Evolutionary conservation across 2,888 invertebrate genomes (phyloP), one percentile per base, ranked within the genome.

Genomic region (Cyclophora punctaria): DNA sequence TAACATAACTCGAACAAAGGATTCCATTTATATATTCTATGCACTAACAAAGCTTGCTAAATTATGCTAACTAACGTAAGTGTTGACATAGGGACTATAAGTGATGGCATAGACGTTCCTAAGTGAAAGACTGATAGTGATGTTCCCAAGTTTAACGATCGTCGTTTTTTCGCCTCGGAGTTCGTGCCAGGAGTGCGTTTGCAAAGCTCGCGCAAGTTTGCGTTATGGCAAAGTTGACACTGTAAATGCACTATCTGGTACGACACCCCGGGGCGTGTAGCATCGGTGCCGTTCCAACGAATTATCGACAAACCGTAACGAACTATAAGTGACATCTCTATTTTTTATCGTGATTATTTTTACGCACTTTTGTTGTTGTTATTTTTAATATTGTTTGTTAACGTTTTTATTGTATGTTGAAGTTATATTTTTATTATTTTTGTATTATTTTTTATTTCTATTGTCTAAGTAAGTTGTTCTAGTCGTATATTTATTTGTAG

Each of bases 181-280:
- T 94, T 92, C 96, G 96, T 97, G 95, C 96, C 97, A 97, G 97
- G 94, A 93, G 96, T 96, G 98, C 95, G 96, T 97, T 96, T 97
- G 96, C 97, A 97, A 90, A 90, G 89, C 87, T 83, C 87, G 77
- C 75, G 73, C 84, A 78, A 79, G 73, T 82, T 88, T 84, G 84
- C 84, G 77, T 80, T 81, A 71, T 71, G 64, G 85, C 87, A 86
- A 84, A 82, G 75, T 83, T 87, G 84, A 91, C 90, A 91, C 93
- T 98, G 98, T 98, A 98, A 98, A 98, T 98, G 98, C 98, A 98
- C 97, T 96, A 97, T 98, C 97, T 97, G 97, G 98, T 98, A 98
- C 97, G 96, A 96, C 96, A 96, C 94, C 92, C 95, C 93, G 92
- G 90, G 85, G 90, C 88, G 91, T 89, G 75, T 79, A 74, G 75